Conservation (phyloP, 2,888 invertebrate species). For the Watsonalla binaria region DNA sequence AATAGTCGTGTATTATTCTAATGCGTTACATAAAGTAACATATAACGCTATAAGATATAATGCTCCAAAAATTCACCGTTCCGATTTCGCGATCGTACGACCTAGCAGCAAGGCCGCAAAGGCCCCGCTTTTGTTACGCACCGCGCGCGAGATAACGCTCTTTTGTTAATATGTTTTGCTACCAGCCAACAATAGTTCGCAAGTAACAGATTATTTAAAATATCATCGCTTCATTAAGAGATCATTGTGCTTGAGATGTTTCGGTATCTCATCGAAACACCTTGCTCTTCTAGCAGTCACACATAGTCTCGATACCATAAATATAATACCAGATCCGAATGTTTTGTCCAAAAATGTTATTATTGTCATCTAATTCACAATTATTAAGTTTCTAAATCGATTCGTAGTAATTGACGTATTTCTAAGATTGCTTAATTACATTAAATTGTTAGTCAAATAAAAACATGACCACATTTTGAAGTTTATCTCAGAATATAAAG, state of each 20-base stretch:
- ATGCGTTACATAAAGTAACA: conserved; percentile 2
- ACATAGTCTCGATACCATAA: too few relatives aligned
- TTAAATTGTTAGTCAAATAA: not conserved
- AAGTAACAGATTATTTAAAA: not conserved
- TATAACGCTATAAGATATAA: conserved; percentile 27
- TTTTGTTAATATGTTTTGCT: conserved; percentile 8
- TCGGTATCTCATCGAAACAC: not conserved
- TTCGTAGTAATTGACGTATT: not conserved
- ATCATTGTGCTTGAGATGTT: not conserved
- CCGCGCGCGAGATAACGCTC: conserved; percentile 20
- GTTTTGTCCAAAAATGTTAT: too few relatives aligned
- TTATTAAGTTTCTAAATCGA: not conserved
- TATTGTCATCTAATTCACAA: not conserved
- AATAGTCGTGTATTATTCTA: not conserved
- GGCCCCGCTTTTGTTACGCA: conserved; percentile 48
- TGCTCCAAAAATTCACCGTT: conserved; percentile 28
- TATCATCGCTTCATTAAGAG: not conserved
- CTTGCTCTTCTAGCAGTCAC: too few relatives aligned
- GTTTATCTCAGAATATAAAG: too few relatives aligned
- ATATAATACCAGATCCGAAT: too few relatives aligned
- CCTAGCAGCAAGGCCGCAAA: conserved; percentile 42
- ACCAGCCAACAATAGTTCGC: conserved; percentile 1
- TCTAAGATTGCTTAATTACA: not conserved
- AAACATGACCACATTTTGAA: too few relatives aligned
- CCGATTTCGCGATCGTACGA: conserved; percentile 31